Conservation (phyloP, 1,140 invertebrate genomes). For the Agrilus planipennis region DNA sequence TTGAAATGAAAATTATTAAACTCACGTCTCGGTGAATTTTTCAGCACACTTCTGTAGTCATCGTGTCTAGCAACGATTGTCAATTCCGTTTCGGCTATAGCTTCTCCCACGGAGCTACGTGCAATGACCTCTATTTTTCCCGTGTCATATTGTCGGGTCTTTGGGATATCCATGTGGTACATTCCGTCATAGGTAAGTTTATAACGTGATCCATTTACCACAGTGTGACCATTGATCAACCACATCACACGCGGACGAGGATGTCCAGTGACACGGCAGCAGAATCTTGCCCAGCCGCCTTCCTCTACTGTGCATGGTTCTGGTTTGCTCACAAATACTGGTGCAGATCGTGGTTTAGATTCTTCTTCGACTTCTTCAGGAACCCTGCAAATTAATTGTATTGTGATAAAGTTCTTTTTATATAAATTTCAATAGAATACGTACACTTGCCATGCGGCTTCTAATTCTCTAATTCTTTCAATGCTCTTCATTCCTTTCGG, state of each 20-base stretch:
- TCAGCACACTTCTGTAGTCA: constrained; percentile 89
- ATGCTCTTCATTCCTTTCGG: constrained; percentile 93
- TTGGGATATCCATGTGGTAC: constrained; percentile 95
- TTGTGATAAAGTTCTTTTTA: too few species aligned
- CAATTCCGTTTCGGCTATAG: constrained; percentile 77
- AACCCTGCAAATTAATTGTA: constrained; percentile 42
- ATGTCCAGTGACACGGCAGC: constrained; percentile 86
- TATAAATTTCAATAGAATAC: constrained; percentile 26
- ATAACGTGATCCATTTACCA: constrained; percentile 86
- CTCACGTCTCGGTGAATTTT: constrained; percentile 93
- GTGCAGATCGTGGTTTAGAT: constrained; percentile 62
- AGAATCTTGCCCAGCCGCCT: constrained; percentile 89
- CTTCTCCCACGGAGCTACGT: constrained; percentile 83
- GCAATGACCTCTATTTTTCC: constrained; percentile 90
- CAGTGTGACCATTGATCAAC: constrained; percentile 90
- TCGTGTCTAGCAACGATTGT: constrained; percentile 85
- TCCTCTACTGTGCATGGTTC: constrained; percentile 82
- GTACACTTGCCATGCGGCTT: constrained; percentile 85
- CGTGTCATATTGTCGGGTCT: constrained; percentile 89
- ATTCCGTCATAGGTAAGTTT: constrained; percentile 95
- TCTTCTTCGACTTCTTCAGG: constrained; percentile 65
- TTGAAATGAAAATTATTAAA: constrained; percentile 27
- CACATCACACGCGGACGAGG: constrained; percentile 93
- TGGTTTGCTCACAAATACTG: constrained; percentile 85
- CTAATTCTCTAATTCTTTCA: constrained; percentile 91